phyloP scores from a whole-genome alignment of 2,113 vertebrate genomes.

The Nannospalax galili region DNA sequence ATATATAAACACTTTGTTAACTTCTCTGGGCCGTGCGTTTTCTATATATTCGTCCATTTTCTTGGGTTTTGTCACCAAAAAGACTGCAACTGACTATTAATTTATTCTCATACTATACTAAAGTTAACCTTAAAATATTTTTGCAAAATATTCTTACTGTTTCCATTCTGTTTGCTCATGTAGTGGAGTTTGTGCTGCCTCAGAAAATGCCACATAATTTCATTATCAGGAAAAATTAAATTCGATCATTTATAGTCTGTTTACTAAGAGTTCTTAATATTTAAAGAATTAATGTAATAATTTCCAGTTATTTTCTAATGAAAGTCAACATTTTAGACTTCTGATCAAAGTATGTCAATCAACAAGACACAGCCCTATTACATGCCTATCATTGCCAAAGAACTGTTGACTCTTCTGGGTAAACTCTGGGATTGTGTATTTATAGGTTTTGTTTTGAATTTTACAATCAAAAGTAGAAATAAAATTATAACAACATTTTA shows the following conservation, averaged over 20 bases:
- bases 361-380: conserved; percentile 36
- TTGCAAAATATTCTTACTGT: conserved; percentile 18
- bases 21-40: neutral
- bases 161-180: conserved; percentile 28
- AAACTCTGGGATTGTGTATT: conserved; percentile 3
- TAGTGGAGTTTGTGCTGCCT: conserved; percentile 47
- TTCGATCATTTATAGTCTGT: conserved; percentile 37
- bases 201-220: conserved; percentile 6
- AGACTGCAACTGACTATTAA: conserved; percentile 48
- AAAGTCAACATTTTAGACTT: conserved; percentile 21
- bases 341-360: conserved; percentile 44
- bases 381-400: conserved; percentile 72
- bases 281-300: conserved; percentile 1
- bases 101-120: conserved; percentile 57
- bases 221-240: conserved; percentile 21
- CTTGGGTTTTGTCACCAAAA: neutral
- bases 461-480: conserved; percentile 65
- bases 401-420: conserved; percentile 57
- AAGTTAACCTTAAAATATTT: conserved; percentile 50
- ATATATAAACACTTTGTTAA: neutral
- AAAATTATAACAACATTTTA: conserved; percentile 71
- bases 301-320: conserved; percentile 55
- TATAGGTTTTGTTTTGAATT: conserved; percentile 64
- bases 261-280: conserved; percentile 22
- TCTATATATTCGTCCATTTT: conserved; percentile 3